Evolutionary conservation across 2,797 vertebrate genomes (phyloP).

Genomic region (Columba guinea): DNA sequence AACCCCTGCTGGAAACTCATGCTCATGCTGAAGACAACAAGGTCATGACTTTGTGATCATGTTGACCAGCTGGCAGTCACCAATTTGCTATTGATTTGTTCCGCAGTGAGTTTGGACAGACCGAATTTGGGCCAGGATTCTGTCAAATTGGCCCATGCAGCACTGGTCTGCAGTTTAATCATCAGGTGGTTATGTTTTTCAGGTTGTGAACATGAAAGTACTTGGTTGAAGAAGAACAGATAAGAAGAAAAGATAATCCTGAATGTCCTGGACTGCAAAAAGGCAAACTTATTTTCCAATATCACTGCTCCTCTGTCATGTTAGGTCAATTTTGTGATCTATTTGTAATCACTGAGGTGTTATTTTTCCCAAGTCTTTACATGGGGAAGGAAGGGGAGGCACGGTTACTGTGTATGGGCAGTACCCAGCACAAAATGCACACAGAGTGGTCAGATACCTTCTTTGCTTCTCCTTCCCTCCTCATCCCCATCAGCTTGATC

Average conservation of each 20-base stretch:
- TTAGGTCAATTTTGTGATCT: fast-evolving
- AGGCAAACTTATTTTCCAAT: neutral
- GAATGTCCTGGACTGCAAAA: neutral
- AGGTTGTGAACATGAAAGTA: neutral
- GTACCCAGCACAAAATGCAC: neutral
- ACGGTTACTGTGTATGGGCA: neutral
- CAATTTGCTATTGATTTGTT: too few relatives aligned
- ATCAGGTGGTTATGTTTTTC: fast-evolving
- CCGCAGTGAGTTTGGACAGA: neutral
- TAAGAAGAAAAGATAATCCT: neutral
- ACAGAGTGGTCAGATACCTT: neutral
- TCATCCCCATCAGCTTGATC: neutral
- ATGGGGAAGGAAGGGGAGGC: fast-evolving
- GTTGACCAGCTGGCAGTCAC: neutral
- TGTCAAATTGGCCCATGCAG: too few relatives aligned
- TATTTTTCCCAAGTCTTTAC: neutral
- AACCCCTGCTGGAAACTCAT: neutral
- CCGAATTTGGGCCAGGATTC: neutral
- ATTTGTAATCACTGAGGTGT: neutral
- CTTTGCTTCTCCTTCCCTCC: neutral
- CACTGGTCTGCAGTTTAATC: neutral
- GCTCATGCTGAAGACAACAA: fast-evolving
- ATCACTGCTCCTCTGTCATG: fast-evolving
- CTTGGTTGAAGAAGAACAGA: neutral
- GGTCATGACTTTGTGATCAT: fast-evolving